phyloP scores from a whole-genome alignment of 2,113 vertebrate species.

The Sinocyclocheilus rhinocerous region DNA sequence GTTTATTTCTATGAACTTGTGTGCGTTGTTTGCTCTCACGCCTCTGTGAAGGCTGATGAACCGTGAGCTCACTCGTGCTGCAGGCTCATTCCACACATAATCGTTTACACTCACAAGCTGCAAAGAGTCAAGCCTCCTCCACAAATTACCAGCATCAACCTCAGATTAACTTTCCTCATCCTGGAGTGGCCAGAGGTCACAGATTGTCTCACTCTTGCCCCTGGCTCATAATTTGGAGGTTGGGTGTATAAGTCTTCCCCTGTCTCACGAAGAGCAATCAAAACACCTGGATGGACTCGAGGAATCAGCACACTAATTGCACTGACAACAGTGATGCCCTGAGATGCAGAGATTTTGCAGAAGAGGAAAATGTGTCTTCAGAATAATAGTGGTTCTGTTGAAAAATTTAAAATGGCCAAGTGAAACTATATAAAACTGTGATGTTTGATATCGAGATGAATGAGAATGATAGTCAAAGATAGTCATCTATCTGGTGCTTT shows the following conservation, averaged over 20 bases:
- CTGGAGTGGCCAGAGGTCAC: slow-evolving; percentile 44
- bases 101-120: slow-evolving; percentile 8
- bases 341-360: not conserved
- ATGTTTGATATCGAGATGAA: not conserved
- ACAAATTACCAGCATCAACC: slow-evolving; percentile 34
- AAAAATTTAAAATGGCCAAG: not conserved
- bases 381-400: not conserved
- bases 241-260: not conserved
- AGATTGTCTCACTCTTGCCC: not conserved
- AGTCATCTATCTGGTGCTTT: not conserved
- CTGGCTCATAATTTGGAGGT: not conserved
- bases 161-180: not conserved
- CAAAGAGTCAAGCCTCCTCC: slow-evolving; percentile 22
- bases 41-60: not conserved
- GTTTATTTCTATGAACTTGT: slow-evolving; percentile 3
- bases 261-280: not conserved
- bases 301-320: not conserved
- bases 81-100: slow-evolving; percentile 49
- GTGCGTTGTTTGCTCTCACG: not conserved
- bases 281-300: not conserved
- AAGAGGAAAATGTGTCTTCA: not conserved
- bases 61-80: not conserved
- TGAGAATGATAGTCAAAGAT: not conserved
- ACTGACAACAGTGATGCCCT: not conserved
- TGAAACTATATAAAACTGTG: not conserved